Conservation (phyloP, 2,113 vertebrate genomes). For the Bubalus kerabau region DNA sequence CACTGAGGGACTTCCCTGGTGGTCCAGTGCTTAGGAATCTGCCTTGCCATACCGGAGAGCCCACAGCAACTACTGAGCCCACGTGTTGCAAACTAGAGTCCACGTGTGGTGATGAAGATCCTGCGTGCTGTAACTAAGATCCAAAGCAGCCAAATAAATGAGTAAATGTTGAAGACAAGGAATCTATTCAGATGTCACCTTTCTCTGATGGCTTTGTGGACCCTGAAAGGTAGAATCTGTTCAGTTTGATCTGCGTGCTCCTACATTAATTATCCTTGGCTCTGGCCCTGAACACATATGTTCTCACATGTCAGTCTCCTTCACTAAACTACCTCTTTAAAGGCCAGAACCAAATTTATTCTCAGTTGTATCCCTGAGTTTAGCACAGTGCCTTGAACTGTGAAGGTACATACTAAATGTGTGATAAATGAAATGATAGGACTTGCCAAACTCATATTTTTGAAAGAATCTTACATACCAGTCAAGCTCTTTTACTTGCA, state of each 20-base stretch:
- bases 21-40: background rate
- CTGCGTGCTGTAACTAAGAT: background rate
- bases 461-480: background rate
- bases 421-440: background rate
- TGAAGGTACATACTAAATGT: background rate
- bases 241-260: background rate
- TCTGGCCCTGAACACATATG: background rate
- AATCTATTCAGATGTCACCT: background rate
- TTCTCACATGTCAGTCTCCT: background rate
- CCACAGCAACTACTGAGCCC: background rate
- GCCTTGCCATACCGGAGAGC: background rate
- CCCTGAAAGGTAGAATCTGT: background rate
- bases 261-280: background rate
- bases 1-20: background rate
- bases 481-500: background rate
- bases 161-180: background rate
- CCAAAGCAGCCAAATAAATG: background rate
- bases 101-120: background rate
- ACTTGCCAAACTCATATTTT: background rate
- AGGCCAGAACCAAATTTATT: background rate
- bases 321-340: background rate
- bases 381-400: background rate
- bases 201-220: background rate
- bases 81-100: fast-evolving
- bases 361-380: background rate